These are phyloP conservation scores for Trilocha varians DNA, from an alignment of 2,888 invertebrate species.

Conservation along the genomic window DNA sequence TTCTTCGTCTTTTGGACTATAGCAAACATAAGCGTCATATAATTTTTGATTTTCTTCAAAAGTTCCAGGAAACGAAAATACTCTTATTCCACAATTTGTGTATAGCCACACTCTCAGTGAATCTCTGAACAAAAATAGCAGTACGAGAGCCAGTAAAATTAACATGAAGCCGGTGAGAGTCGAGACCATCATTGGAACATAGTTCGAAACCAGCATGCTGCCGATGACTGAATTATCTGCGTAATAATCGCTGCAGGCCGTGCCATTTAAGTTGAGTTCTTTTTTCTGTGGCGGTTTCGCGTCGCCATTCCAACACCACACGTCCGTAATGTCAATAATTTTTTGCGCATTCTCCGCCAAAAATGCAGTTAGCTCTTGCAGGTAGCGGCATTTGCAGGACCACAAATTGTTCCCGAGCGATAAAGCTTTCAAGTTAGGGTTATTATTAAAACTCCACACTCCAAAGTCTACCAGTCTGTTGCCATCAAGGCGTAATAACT, in stretches of 20 bases:
- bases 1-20: conserved; percentile 92
- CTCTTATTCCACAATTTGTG: conserved; percentile 87
- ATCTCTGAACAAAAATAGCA: conserved; percentile 89
- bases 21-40: conserved; percentile 94
- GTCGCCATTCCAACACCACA: conserved; percentile 87
- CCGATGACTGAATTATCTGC: conserved; percentile 88
- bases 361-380: conserved; percentile 88
- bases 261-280: conserved; percentile 87
- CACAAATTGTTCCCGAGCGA: conserved; percentile 89
- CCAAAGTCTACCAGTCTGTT: conserved; percentile 87
- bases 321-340: conserved; percentile 83
- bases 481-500: conserved; percentile 86
- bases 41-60: conserved; percentile 88
- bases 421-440: conserved; percentile 80
- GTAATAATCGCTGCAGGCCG: conserved; percentile 89
- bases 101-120: conserved; percentile 90
- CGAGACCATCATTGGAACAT: conserved; percentile 87
- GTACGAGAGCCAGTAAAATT: conserved; percentile 81
- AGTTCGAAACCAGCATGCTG: conserved; percentile 86
- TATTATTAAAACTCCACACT: conserved; percentile 82
- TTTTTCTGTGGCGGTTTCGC: conserved; percentile 82
- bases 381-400: conserved; percentile 92
- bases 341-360: conserved; percentile 86
- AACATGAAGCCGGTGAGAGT: conserved; percentile 84
- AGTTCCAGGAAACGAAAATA: conserved; percentile 80